Conservation (phyloP, 1,140 invertebrate species). For the Drosophila ercepeae region DNA sequence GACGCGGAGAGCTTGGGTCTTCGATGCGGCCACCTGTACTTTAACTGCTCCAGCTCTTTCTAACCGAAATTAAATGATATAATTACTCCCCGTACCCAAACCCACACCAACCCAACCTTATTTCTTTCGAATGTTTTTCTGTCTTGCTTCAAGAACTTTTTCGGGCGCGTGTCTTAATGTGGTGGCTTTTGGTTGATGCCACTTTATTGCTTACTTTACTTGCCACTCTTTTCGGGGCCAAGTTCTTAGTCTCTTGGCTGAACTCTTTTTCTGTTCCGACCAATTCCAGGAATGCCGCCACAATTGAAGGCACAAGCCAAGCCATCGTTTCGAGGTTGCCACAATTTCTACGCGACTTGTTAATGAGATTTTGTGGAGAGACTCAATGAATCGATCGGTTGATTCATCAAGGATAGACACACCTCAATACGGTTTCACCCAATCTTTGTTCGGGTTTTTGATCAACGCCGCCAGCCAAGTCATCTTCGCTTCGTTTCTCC, state of each 20-base stretch:
- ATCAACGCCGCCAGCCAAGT: conserved; percentile 26
- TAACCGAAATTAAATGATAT: conserved; percentile 71
- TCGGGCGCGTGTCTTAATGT: conserved; percentile 50
- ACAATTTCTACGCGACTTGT: neutral
- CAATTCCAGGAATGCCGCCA: conserved; percentile 34
- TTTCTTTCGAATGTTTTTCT: conserved; percentile 22
- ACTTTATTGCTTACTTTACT: conserved; percentile 8
- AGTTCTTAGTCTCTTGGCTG: conserved; percentile 6
- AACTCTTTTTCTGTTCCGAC: conserved; percentile 6
- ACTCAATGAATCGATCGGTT: neutral
- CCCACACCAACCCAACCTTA: conserved; percentile 11
- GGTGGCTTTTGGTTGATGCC: conserved; percentile 16
- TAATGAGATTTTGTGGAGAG: neutral
- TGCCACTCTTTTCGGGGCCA: neutral
- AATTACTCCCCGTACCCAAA: conserved; percentile 54
- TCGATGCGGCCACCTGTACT: conserved; percentile 29
- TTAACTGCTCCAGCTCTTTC: conserved; percentile 31
- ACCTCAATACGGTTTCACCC: conserved; percentile 70
- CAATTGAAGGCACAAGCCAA: conserved; percentile 33
- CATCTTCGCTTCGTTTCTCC: conserved; percentile 14
- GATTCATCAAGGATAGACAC: conserved; percentile 30
- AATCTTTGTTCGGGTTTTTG: conserved; percentile 30
- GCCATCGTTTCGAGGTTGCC: neutral
- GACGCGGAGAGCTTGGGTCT: neutral
- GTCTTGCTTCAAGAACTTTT: conserved; percentile 71